Percentiles rank a stretch among this genome's conserved stretches.
These are phyloP conservation scores for Excalfactoria chinensis DNA, from an alignment of 2,113 vertebrate species.

Conservation along the genomic window DNA sequence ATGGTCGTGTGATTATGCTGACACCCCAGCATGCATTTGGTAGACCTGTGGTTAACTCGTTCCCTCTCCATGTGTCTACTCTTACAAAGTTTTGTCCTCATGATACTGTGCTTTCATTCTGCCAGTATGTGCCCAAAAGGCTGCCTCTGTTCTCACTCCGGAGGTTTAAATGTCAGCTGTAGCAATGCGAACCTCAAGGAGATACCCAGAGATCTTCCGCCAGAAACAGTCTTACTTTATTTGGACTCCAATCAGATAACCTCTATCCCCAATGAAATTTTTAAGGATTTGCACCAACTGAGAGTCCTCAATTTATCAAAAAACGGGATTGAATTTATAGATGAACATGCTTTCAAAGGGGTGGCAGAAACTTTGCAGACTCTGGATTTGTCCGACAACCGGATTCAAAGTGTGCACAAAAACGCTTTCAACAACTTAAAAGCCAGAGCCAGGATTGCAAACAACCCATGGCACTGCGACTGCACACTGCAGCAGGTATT, in stretches of 20 bases:
- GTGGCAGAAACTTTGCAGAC: slow-evolving; percentile 93
- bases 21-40: slow-evolving; percentile 94
- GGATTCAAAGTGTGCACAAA: slow-evolving; percentile 94
- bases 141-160: slow-evolving; percentile 91
- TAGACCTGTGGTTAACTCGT: slow-evolving; percentile 97
- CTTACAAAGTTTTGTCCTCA: slow-evolving; percentile 97
- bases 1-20: slow-evolving; percentile 90
- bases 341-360: slow-evolving; percentile 93
- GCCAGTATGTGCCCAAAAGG: slow-evolving; percentile 98
- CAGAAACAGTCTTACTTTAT: slow-evolving; percentile 91
- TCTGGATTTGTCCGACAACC: slow-evolving; percentile 96
- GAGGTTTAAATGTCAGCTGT: slow-evolving; percentile 94
- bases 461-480: slow-evolving; percentile 99
- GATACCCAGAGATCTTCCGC: slow-evolving; percentile 93
- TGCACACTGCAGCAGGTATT: slow-evolving; percentile 96
- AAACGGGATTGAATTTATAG: slow-evolving; percentile 94
- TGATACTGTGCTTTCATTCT: slow-evolving; percentile 98
- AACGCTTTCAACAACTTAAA: slow-evolving; percentile 94
- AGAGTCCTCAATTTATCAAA: slow-evolving; percentile 97
- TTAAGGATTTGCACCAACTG: slow-evolving; percentile 91
- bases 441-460: slow-evolving; percentile 91
- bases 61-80: slow-evolving; percentile 99
- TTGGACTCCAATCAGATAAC: slow-evolving; percentile 98
- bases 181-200: slow-evolving; percentile 96
- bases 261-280: slow-evolving; percentile 93